Evolutionary conservation across 1,140 invertebrate genomes (phyloP).

Genomic region (Zaprionus capensis): DNA sequence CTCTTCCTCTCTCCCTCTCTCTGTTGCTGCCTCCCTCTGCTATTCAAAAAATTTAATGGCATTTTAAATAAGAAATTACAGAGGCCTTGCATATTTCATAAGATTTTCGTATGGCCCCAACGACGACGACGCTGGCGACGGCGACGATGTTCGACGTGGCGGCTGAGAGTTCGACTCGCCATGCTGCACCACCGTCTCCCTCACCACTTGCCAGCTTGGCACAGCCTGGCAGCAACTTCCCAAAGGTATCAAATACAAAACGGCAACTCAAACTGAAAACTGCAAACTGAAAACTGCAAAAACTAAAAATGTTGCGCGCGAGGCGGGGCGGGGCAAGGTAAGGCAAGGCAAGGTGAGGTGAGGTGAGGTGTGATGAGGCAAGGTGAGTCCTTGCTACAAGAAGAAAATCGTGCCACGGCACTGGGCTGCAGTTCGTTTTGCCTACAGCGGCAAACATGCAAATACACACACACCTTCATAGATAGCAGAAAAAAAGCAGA

Average conservation of each 20-base stretch:
- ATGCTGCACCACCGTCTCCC: not conserved
- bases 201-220: not conserved
- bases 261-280: slow-evolving; percentile 47
- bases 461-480: slow-evolving; percentile 3
- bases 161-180: slow-evolving; percentile 63
- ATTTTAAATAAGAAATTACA: slow-evolving; percentile 85
- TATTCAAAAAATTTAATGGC: slow-evolving; percentile 85
- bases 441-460: slow-evolving; percentile 40
- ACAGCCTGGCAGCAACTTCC: slow-evolving; percentile 44
- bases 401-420: slow-evolving; percentile 72
- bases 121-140: not conserved
- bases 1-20: not conserved
- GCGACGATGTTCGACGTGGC: slow-evolving; percentile 62
- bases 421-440: slow-evolving; percentile 53
- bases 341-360: not conserved
- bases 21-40: slow-evolving; percentile 56
- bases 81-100: slow-evolving; percentile 83
- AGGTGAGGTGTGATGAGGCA: not conserved
- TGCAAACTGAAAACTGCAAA: slow-evolving; percentile 26
- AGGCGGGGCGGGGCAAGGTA: not conserved
- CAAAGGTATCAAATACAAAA: slow-evolving; percentile 80
- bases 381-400: slow-evolving; percentile 18
- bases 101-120: slow-evolving; percentile 70
- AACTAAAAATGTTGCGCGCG: slow-evolving; percentile 50
- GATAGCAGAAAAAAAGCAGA: slow-evolving; percentile 20